Evolutionary conservation across 2,888 invertebrate species (phyloP), one percentile per base, ranked within the genome.

Genomic region (Sinelater perroti): DNA sequence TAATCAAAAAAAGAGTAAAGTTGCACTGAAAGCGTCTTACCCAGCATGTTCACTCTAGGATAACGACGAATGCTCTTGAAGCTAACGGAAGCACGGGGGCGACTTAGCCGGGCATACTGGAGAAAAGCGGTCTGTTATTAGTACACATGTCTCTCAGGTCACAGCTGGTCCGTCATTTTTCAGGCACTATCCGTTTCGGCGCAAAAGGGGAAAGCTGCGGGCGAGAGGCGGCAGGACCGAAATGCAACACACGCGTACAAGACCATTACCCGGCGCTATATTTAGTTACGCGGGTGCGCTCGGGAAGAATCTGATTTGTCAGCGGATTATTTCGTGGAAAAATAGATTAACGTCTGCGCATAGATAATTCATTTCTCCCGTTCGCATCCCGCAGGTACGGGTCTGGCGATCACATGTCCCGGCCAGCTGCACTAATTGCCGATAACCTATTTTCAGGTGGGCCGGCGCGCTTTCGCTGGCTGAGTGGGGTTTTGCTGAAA

Each of bases 291-390:
- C 57, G 52, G 47, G 46, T 46, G 40, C 54, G 52, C 42, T 46
- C 53, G 54, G 44, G 36, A 56, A 44, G 47, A 58, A 58, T 54
- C 33, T 54, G 49, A 58, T 58, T 58, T 58, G 42, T 54, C 20
- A 54, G 35, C 50, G 49, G 54, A 53, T 46, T 36, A 42, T 57
- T 56, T 56, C 44, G 40, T 26, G 35, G 35, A 56, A 56, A 50
- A 49, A 56, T 42, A 44, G 28, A 42, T 56, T 50, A 56, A 57
- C 47, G 40, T 40, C 40, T 57, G 40, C 31, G 33, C 38, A 18
- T 16, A 18, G 38, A 45, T 38, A 31, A 45, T 46, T 46, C 28
- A 52, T 52, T 33, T 46, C 46, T 30, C 21, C 24, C 35, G 44
- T 20, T 35, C 21, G 28, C 18, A 52, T 42, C 33, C n/a, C 18